A percentile compares a stretch with the other conserved stretches of the same genome.
These are phyloP conservation scores for Smutsia gigantea DNA, from an alignment of 2,797 vertebrate genomes.

Conservation along the genomic window DNA sequence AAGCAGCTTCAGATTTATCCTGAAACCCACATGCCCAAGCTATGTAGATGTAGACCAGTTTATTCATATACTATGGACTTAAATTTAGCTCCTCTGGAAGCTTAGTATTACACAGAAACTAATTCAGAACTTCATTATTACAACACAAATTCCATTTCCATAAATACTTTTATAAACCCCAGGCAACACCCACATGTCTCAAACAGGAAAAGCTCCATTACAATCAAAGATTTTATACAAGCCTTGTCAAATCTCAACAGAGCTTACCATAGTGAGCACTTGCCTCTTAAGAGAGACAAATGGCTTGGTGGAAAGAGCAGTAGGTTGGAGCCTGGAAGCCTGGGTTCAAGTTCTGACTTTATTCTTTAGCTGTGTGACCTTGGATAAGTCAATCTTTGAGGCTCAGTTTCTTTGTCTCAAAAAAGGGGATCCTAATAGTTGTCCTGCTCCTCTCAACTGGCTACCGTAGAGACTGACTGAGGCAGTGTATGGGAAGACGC, in stretches of 20 bases:
- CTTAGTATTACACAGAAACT: not conserved
- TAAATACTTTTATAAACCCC: not conserved
- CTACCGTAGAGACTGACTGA: not conserved
- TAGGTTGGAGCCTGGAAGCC: not conserved
- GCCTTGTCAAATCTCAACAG: not conserved
- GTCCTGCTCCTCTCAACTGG: not conserved
- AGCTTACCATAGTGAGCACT: not conserved
- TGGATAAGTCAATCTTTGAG: not conserved
- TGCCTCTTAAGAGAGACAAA: constrained; percentile 15
- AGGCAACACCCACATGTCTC: constrained; percentile 21
- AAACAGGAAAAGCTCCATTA: constrained; percentile 41
- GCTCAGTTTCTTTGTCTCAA: not conserved
- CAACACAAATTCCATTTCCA: not conserved
- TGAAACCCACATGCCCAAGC: not conserved
- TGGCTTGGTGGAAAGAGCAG: not conserved
- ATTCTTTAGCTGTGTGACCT: not conserved
- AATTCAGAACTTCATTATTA: constrained; percentile 4
- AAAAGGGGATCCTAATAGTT: not conserved
- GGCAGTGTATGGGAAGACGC: not conserved
- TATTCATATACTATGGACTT: not conserved
- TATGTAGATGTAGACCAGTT: not conserved
- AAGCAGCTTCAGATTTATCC: not conserved
- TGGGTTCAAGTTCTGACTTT: not conserved
- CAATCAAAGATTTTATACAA: not conserved
- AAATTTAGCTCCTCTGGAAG: not conserved